Evolutionary conservation across 2,888 invertebrate species (phyloP).

Genomic region (Heteropelma amictum): DNA sequence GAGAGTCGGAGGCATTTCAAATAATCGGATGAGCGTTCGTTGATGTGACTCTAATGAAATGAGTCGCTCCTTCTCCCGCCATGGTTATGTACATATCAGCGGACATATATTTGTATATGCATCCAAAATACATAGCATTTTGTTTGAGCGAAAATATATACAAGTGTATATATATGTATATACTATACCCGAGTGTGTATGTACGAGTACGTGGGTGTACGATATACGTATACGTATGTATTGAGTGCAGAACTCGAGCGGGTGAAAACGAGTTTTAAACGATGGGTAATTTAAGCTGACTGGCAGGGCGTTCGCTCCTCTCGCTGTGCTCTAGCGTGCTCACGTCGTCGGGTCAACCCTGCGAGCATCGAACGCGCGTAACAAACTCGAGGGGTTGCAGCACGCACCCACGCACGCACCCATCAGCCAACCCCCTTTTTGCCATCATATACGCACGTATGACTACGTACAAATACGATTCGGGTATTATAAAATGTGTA

Average conservation of each 20-base stretch:
- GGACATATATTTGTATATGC: conserved; percentile 71
- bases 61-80: conserved; percentile 55
- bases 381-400: conserved; percentile 47
- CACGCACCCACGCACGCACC: conserved; percentile 44
- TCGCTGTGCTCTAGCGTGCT: conserved; percentile 35
- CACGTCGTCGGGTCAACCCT: conserved; percentile 49
- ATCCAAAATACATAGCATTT: conserved; percentile 46
- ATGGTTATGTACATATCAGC: neutral
- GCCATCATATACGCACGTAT: neutral
- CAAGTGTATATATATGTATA: neutral
- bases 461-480: no score
- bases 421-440: conserved; percentile 2
- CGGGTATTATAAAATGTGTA: no score
- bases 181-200: neutral
- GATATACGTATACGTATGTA: conserved; percentile 55
- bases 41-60: conserved; percentile 67
- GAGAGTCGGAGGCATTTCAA: conserved; percentile 51
- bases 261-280: conserved; percentile 76
- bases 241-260: conserved; percentile 58
- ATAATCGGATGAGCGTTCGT: conserved; percentile 69
- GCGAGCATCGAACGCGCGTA: conserved; percentile 32
- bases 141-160: conserved; percentile 12
- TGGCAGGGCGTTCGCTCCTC: conserved; percentile 43
- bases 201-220: neutral
- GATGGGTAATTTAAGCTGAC: conserved; percentile 75